Evolutionary conservation across 2,797 vertebrate species (phyloP).

Genomic region (Poeciliopsis presidionis): DNA sequence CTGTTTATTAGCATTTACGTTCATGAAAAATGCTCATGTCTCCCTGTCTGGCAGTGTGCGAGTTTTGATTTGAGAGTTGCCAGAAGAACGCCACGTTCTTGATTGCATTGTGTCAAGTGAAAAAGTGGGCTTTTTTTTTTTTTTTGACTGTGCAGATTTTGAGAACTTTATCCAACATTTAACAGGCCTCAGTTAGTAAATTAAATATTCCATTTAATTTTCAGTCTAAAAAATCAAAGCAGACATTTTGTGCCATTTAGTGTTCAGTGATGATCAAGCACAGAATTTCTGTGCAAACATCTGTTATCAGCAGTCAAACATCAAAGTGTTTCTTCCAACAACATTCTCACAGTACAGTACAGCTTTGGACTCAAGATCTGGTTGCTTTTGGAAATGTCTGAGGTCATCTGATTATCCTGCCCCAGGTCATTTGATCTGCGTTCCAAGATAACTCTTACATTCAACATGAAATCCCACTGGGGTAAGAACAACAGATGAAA

Average conservation of each 20-base stretch:
- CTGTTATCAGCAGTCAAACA: neutral
- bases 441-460: constrained; percentile 38
- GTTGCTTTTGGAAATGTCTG: constrained; percentile 51
- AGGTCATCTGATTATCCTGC: constrained; percentile 54
- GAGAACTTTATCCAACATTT: neutral
- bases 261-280: neutral
- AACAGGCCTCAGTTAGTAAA: neutral
- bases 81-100: neutral
- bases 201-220: neutral
- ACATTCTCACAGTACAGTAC: constrained; percentile 12
- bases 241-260: neutral
- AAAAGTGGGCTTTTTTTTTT: neutral
- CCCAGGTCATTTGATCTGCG: constrained; percentile 51
- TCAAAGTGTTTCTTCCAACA: neutral
- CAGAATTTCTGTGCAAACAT: neutral
- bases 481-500: constrained; percentile 59
- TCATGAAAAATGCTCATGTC: neutral
- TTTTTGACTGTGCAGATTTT: too few species aligned
- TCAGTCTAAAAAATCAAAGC: neutral
- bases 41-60: neutral
- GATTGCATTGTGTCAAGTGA: neutral
- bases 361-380: constrained; percentile 39
- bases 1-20: too few species aligned
- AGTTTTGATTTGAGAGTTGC: neutral
- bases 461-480: constrained; percentile 23